Evolutionary conservation across 2,797 vertebrate species (phyloP).

Genomic region (Loriculus beryllinus): DNA sequence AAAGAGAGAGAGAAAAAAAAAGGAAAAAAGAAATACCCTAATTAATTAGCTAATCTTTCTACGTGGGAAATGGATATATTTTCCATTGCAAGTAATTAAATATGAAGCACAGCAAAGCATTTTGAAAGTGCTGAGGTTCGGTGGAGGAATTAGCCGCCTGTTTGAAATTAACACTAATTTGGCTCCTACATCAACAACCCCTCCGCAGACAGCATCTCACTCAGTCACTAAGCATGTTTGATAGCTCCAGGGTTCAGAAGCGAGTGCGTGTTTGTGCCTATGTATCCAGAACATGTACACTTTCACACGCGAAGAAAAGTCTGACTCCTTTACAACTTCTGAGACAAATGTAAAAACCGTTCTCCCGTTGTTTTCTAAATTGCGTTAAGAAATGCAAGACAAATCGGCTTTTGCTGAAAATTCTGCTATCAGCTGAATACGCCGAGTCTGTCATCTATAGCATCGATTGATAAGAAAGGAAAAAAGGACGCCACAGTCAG

Average conservation of each 20-base stretch:
- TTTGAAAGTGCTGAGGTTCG: background rate
- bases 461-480: background rate
- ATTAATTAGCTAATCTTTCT: slow-evolving; percentile 15
- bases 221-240: slow-evolving; percentile 31
- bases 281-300: background rate
- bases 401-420: background rate
- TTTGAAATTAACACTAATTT: slow-evolving; percentile 63
- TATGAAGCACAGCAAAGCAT: background rate
- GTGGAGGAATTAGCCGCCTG: slow-evolving; percentile 16
- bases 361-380: background rate
- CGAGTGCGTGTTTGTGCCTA: background rate
- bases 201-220: background rate
- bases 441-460: rapidly evolving
- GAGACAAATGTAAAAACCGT: background rate
- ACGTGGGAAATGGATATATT: background rate
- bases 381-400: background rate
- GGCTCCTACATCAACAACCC: slow-evolving; percentile 26
- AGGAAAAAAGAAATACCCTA: background rate
- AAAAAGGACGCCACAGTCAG: background rate
- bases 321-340: background rate
- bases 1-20: background rate
- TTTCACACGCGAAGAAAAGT: background rate
- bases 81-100: background rate
- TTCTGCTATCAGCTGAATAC: background rate
- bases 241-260: background rate